These are phyloP conservation scores for Trachelipus rathkii DNA, from an alignment of 1,140 invertebrate species.

Conservation along the genomic window DNA sequence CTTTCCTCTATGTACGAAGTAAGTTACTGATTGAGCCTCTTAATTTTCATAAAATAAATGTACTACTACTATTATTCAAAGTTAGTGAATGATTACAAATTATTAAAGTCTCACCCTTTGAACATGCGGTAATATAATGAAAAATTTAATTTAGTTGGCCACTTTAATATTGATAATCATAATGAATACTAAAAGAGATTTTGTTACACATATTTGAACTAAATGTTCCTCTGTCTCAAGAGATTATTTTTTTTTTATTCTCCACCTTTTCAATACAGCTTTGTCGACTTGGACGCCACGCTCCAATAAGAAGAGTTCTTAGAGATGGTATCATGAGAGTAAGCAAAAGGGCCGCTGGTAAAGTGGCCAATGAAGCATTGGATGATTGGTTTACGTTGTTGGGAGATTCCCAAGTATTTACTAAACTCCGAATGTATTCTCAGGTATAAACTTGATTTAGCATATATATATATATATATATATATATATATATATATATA, in stretches of 20 bases:
- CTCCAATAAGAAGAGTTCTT: slow-evolving; percentile 73
- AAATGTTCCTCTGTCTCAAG: too few species aligned
- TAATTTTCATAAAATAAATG: too few species aligned
- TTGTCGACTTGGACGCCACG: slow-evolving; percentile 83
- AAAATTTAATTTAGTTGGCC: too few species aligned
- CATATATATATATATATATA: too few species aligned
- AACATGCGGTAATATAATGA: background rate
- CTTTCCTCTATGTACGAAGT: slow-evolving; percentile 87
- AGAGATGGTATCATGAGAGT: slow-evolving; percentile 86
- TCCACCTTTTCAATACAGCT: slow-evolving; percentile 51
- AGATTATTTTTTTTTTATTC: too few species aligned
- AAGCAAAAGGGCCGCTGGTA: slow-evolving; percentile 62
- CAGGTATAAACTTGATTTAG: slow-evolving; percentile 60
- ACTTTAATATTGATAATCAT: too few species aligned
- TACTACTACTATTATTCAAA: too few species aligned
- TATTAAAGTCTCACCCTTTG: background rate
- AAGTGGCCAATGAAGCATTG: slow-evolving; percentile 63
- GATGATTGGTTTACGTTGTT: slow-evolving; percentile 88
- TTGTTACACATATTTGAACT: too few species aligned
- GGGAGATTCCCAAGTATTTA: slow-evolving; percentile 72
- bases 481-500: background rate
- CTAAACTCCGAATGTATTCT: slow-evolving; percentile 80
- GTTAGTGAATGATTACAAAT: background rate
- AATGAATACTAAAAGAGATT: too few species aligned
- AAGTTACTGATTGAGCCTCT: slow-evolving; percentile 32